A percentile compares a stretch with the other conserved stretches of the same genome.
phyloP scores from a whole-genome alignment of 2,113 vertebrate species.

The Melanerpes formicivorus region DNA sequence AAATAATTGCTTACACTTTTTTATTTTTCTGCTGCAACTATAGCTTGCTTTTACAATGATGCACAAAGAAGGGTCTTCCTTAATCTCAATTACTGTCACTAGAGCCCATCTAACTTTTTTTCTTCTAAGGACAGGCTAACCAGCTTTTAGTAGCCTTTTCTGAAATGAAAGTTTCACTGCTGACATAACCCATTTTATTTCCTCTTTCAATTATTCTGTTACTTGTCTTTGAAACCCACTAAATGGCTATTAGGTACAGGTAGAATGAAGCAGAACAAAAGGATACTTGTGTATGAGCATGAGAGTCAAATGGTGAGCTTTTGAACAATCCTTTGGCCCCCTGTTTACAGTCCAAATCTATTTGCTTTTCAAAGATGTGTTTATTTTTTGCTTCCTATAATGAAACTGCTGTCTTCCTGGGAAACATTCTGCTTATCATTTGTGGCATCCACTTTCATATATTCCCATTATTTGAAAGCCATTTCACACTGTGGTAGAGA shows the following conservation, averaged over 20 bases:
- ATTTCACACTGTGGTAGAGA: not conserved
- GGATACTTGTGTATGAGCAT: not conserved
- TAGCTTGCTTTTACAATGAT: not conserved
- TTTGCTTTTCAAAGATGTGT: conserved; percentile 14
- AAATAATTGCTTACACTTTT: not conserved
- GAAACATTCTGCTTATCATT: not conserved
- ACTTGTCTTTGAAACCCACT: not conserved
- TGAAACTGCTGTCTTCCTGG: not conserved
- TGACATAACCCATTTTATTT: not conserved
- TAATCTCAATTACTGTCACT: not conserved
- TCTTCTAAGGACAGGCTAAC: not conserved
- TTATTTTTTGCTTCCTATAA: conserved; percentile 1
- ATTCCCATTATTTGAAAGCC: conserved; percentile 35
- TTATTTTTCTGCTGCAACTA: not conserved
- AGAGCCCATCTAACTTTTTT: not conserved
- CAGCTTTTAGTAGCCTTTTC: conserved; percentile 20
- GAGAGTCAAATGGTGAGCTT: conserved; percentile 1
- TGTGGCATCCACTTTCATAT: not conserved
- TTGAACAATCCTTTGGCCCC: conserved; percentile 2
- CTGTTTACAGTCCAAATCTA: conserved; percentile 16
- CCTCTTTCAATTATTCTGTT: conserved; percentile 16
- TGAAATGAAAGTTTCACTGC: not conserved
- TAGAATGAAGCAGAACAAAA: not conserved
- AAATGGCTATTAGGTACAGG: not conserved
- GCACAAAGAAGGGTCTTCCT: not conserved